Evolutionary conservation across 2,888 invertebrate species (phyloP).

Genomic region (Papilio demoleus): DNA sequence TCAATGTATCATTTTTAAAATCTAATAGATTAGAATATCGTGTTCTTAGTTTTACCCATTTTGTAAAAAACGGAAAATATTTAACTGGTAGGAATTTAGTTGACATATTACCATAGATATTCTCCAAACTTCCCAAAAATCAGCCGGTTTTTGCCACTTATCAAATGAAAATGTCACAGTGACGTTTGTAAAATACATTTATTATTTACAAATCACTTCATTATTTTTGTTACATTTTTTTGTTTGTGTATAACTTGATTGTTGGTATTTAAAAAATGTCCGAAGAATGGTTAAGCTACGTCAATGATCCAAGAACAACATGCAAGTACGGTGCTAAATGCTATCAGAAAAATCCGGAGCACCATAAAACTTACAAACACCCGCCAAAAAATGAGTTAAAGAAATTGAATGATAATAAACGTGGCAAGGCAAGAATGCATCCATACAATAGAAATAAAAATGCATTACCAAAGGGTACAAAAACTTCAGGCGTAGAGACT

Average conservation of each 20-base stretch:
- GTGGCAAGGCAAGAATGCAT: slow-evolving; percentile 21
- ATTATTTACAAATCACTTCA: background rate
- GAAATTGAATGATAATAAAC: slow-evolving; percentile 52
- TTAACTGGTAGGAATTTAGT: background rate
- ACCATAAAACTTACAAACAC: slow-evolving; percentile 90
- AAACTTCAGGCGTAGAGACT: background rate
- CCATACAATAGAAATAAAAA: slow-evolving; percentile 27
- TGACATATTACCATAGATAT: background rate
- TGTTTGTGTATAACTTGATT: background rate
- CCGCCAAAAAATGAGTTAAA: slow-evolving; percentile 74
- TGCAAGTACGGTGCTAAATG: slow-evolving; percentile 92
- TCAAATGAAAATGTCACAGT: background rate
- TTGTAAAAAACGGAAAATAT: background rate
- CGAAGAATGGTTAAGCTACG: slow-evolving; percentile 66
- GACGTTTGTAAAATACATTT: background rate
- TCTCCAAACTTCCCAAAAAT: background rate
- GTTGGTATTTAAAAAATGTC: slow-evolving; percentile 57
- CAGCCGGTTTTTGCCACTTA: background rate
- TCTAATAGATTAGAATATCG: background rate
- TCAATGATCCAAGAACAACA: slow-evolving; percentile 76
- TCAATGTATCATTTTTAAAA: background rate
- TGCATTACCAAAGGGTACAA: slow-evolving; percentile 28
- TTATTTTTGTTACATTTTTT: background rate
- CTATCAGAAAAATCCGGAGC: slow-evolving; percentile 91
- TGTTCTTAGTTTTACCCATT: background rate